Evolutionary conservation across 1,140 invertebrate species (phyloP).

Genomic region (Lepidostoma basale): DNA sequence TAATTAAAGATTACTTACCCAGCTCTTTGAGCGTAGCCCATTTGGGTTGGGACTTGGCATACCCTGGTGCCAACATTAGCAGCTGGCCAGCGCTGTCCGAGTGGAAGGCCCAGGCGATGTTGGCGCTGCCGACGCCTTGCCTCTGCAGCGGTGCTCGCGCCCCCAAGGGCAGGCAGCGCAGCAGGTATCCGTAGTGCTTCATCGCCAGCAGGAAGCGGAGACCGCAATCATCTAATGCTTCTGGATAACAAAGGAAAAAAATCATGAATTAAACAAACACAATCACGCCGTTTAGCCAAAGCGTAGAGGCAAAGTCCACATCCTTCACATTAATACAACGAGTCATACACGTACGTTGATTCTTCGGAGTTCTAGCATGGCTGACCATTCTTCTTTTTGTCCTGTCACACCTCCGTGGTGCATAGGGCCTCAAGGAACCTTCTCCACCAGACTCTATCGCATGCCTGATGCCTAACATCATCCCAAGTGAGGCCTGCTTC

Average conservation of each 20-base stretch:
- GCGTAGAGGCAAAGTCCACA: too few relatives aligned
- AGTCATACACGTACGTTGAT: too few relatives aligned
- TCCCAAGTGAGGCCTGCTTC: too few relatives aligned
- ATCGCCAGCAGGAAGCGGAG: constrained; percentile 94
- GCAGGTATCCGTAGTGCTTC: constrained; percentile 96
- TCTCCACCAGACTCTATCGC: too few relatives aligned
- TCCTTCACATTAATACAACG: too few relatives aligned
- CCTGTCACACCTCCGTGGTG: too few relatives aligned
- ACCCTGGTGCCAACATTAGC: constrained; percentile 86
- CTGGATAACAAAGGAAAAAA: constrained; percentile 51
- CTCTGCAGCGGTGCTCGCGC: constrained; percentile 88
- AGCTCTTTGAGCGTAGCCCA: constrained; percentile 94
- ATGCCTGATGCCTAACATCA: too few relatives aligned
- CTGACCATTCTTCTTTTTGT: too few relatives aligned
- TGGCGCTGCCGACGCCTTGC: constrained; percentile 88
- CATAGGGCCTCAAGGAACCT: too few relatives aligned
- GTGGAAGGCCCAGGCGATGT: constrained; percentile 99
- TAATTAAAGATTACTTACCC: constrained; percentile 50
- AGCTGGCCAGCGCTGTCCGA: constrained; percentile 97
- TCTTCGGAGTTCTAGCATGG: too few relatives aligned
- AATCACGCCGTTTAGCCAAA: too few relatives aligned
- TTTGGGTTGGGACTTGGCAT: constrained; percentile 79
- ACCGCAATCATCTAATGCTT: constrained; percentile 97
- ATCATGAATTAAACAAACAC: too few relatives aligned
- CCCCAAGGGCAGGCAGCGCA: constrained; percentile 85